These are phyloP conservation scores for Clarias gariepinus DNA, from an alignment of 2,113 vertebrate species.

Conservation along the genomic window DNA sequence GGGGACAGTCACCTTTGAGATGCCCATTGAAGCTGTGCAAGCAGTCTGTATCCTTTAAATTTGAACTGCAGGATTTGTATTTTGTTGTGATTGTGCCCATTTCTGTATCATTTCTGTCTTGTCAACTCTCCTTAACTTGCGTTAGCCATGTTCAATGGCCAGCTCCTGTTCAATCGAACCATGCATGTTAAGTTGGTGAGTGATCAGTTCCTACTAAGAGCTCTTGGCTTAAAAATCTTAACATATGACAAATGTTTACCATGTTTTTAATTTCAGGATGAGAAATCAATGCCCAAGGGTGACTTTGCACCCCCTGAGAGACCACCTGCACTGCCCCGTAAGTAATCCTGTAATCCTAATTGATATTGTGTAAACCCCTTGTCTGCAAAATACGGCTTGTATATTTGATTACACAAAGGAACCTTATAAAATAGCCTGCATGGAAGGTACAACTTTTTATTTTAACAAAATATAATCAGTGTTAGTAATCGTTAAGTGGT, in stretches of 20 bases:
- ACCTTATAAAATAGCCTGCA: not conserved
- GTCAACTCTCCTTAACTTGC: conserved; percentile 70
- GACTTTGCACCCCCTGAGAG: conserved; percentile 90
- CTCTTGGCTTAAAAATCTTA: too few relatives aligned
- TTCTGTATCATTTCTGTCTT: not conserved
- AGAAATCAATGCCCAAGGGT: conserved; percentile 91
- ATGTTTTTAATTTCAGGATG: conserved; percentile 90
- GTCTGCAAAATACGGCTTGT: not conserved
- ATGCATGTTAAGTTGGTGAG: conserved; percentile 99
- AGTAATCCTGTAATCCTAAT: conserved; percentile 58
- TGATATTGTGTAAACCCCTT: not conserved
- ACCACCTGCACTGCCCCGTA: conserved; percentile 89
- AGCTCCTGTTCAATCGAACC: conserved; percentile 91
- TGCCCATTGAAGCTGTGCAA: conserved; percentile 95
- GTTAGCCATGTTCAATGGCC: conserved; percentile 95
- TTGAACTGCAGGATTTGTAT: not conserved
- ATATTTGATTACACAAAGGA: not conserved
- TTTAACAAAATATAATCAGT: too few relatives aligned
- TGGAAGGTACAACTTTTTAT: not conserved
- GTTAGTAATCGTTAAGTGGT: too few relatives aligned
- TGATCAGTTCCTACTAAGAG: not conserved
- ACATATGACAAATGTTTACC: too few relatives aligned
- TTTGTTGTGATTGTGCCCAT: not conserved
- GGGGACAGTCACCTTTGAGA: conserved; percentile 93
- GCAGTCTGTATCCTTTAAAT: conserved; percentile 93